These are phyloP conservation scores for Lissocephala sabroskyi DNA, from an alignment of 2,888 invertebrate species.

Conservation along the genomic window DNA sequence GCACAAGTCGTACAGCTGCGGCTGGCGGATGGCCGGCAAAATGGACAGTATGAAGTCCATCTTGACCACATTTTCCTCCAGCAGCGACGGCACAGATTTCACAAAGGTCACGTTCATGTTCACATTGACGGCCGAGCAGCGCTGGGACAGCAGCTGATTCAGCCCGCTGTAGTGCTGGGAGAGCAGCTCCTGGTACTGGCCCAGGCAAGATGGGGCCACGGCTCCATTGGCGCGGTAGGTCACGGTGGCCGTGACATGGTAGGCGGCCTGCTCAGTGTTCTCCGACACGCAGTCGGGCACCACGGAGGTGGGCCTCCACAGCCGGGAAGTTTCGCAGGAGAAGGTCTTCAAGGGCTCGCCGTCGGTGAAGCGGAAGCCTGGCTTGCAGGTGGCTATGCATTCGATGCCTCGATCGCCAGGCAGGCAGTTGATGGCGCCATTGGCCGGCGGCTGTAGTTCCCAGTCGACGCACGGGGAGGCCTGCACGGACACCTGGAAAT, in stretches of 20 bases:
- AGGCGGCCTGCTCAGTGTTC: constrained; percentile 95
- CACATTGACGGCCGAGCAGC: constrained; percentile 95
- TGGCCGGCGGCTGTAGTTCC: constrained; percentile 91
- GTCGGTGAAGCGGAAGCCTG: constrained; percentile 91
- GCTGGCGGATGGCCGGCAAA: constrained; percentile 89
- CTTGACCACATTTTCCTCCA: constrained; percentile 90
- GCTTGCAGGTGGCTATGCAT: constrained; percentile 91
- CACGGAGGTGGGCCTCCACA: constrained; percentile 90
- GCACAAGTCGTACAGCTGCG: constrained; percentile 94
- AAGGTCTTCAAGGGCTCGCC: constrained; percentile 91
- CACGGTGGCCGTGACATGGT: constrained; percentile 89
- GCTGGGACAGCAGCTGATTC: constrained; percentile 87
- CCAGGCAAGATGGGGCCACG: constrained; percentile 86
- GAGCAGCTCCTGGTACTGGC: constrained; percentile 87
- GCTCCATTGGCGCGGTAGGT: constrained; percentile 93
- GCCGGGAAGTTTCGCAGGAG: constrained; percentile 84
- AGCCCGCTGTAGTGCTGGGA: constrained; percentile 86
- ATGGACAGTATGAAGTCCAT: constrained; percentile 92
- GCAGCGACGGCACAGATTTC: constrained; percentile 83
- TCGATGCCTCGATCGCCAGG: constrained; percentile 86
- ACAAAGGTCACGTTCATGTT: constrained; percentile 95
- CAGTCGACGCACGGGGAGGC: constrained; percentile 95
- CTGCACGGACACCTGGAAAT: constrained; percentile 95
- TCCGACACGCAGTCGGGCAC: constrained; percentile 97
- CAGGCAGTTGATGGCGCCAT: constrained; percentile 90